Conservation (phyloP, 1,140 invertebrate genomes). For the Lordiphosa stackelbergi region DNA sequence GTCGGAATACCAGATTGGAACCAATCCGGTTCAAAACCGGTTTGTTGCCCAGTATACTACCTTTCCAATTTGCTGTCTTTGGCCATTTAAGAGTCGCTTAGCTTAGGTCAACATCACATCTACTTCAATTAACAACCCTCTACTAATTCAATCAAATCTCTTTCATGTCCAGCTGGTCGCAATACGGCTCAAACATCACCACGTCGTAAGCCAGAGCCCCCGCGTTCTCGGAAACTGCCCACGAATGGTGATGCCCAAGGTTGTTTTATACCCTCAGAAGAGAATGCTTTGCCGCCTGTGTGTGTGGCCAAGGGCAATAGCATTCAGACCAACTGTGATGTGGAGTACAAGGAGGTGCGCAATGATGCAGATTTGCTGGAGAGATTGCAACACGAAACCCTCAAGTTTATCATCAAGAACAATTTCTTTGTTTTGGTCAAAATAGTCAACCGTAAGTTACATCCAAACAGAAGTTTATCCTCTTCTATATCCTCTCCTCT, state of each 20-base stretch:
- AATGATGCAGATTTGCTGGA: conserved; percentile 79
- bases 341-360: conserved; percentile 80
- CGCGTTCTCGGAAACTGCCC: conserved; percentile 47
- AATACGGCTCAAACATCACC: conserved; percentile 49
- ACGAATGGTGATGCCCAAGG: conserved; percentile 79
- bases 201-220: conserved; percentile 54
- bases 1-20: too few relatives aligned
- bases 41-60: too few relatives aligned
- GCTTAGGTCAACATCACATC: too few relatives aligned
- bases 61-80: too few relatives aligned
- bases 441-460: conserved; percentile 85
- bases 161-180: conserved; percentile 24
- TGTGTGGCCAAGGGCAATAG: conserved; percentile 23
- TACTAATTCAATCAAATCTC: too few relatives aligned
- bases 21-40: too few relatives aligned
- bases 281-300: conserved; percentile 79
- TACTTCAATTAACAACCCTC: too few relatives aligned
- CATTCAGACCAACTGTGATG: conserved; percentile 77
- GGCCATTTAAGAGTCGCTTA: too few relatives aligned
- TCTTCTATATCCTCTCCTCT: conserved; percentile 50
- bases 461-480: background rate
- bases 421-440: conserved; percentile 89
- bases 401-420: conserved; percentile 88
- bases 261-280: conserved; percentile 80
- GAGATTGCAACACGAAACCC: conserved; percentile 80